Base-by-base conservation (phyloP, 2,888 invertebrate genomes). In the Ramazzottius varieornatus region DNA sequence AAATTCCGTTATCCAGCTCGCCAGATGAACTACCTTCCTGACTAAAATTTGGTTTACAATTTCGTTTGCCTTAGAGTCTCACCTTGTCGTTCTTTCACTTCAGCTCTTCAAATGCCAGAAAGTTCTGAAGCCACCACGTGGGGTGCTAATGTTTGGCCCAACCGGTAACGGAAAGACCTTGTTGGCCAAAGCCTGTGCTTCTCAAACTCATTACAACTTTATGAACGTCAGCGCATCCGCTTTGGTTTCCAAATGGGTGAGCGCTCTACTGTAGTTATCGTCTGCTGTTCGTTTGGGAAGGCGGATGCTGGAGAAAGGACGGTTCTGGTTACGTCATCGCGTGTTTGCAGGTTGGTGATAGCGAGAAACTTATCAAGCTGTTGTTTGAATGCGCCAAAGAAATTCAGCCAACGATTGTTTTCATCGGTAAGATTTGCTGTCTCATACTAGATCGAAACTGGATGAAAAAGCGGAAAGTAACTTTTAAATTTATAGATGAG, bases 111-210 rank as follows among this genome's bases (percentile, higher is more conserved):
- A 29, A 4, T 8, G 54, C 4, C 54, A 54, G 29, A 54, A 54
- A 29, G 20, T 54, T 4, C 24, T 54, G 54, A 16, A 29, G 8
- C 54, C 54, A 16, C 54, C 54, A 24, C 54, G 54, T 8, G 54
- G 54, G 4, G 54, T 54, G 8, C 54, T 54, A 4, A 8, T 54
- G 13, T 54, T 54, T 29, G 54, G 54, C 24, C 54, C 54, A 16
- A 54, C 54, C 54, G 54, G 54, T 24, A 54, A 54, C 54, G 54
- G 54, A 4, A 54, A 54, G 54, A 54, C 54, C n/a, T 29, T 54
- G 29, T 24, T 54, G 29, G 54, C 54, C n/a, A 54, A 54, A 54
- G 54, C 54, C 29, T 54, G 54, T 29, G 54, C 54, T 24, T 16
- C 54, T 4, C 54, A 54, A 8, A 54, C 54, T 8, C 20, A 54